Evolutionary conservation across 1,140 invertebrate species (phyloP), one percentile per base, ranked within the genome.

Genomic region (Ladona fulva): DNA sequence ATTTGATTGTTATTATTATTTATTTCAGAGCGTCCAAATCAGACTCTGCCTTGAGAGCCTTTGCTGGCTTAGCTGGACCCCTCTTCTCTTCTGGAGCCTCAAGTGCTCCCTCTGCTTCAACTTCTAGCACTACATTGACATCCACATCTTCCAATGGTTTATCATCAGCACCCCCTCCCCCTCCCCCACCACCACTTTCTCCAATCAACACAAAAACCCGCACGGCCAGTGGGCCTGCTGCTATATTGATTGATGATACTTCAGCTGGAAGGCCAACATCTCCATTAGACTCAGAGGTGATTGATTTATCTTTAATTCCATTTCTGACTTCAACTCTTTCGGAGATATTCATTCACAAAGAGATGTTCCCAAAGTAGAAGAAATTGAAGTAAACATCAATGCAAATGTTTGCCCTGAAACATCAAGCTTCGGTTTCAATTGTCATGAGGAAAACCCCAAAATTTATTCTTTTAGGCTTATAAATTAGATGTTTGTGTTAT

Each of bases 151-250:
- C n/a, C 5, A 19, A 16, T 19, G n/a, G 16, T 19, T 22, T 22
- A 5, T 66, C 52, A 22, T 66, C 52, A 66, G 52, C 52, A 52
- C 44, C 44, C 44, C 44, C 44, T 52, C 44, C 44, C 19, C 44
- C 44, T 19, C 44, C 44, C 14, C 52, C 52, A 66, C 3, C 52
- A 19, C 87, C 87, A 12, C 86, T 89, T 19, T 83, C 87, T 12
- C 87, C 89, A 24, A 12, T 22, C 14, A 83, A 86, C 0, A 90
- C 91, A 81, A 91, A 91, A 82, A 88, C 86, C 74, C 82, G 87
- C 66, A 90, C 89, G n/a, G 87, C 88, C 14, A 90, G 89, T 80
- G 90, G 90, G 16, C 90, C 90, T n/a, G 87, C 89, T 3, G 74
- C 37, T 3, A 66, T 66, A 66, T 16, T 66, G 52, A 66, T 66